phyloP scores from a whole-genome alignment of 2,888 invertebrate species.

The Temnothorax rugatulus region DNA sequence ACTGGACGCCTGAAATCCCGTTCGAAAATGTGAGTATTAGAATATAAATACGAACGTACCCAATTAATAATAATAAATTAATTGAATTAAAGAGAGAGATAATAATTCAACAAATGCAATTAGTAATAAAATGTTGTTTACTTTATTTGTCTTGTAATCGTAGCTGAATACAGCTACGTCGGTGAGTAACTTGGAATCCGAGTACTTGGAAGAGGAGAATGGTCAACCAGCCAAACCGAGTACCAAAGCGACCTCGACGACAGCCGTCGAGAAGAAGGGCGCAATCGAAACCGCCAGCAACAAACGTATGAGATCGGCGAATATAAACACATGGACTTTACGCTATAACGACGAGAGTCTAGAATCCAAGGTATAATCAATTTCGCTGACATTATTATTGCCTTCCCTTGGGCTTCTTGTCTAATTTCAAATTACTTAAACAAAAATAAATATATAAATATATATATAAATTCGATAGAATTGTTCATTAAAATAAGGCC shows the following conservation, averaged over 20 bases:
- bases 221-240: constrained; percentile 73
- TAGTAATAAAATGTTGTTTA: not conserved
- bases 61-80: not conserved
- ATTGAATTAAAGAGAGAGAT: not conserved
- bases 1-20: constrained; percentile 97
- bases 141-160: constrained; percentile 25
- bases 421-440: not conserved
- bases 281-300: constrained; percentile 96
- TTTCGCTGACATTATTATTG: too few species aligned
- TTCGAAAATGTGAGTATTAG: constrained; percentile 93
- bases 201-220: constrained; percentile 84
- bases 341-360: constrained; percentile 94
- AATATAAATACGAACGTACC: not conserved
- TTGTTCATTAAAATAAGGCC: not conserved
- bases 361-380: constrained; percentile 90
- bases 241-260: constrained; percentile 74
- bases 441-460: not conserved
- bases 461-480: not conserved
- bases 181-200: constrained; percentile 83
- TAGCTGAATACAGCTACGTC: constrained; percentile 85
- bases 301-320: constrained; percentile 94
- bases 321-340: constrained; percentile 95
- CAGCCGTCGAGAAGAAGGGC: constrained; percentile 85
- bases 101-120: not conserved
- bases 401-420: not conserved